Percentiles rank a stretch among this genome's conserved stretches.
These are phyloP conservation scores for Standfussiana lucernea DNA, from an alignment of 2,888 invertebrate species.

Conservation along the genomic window DNA sequence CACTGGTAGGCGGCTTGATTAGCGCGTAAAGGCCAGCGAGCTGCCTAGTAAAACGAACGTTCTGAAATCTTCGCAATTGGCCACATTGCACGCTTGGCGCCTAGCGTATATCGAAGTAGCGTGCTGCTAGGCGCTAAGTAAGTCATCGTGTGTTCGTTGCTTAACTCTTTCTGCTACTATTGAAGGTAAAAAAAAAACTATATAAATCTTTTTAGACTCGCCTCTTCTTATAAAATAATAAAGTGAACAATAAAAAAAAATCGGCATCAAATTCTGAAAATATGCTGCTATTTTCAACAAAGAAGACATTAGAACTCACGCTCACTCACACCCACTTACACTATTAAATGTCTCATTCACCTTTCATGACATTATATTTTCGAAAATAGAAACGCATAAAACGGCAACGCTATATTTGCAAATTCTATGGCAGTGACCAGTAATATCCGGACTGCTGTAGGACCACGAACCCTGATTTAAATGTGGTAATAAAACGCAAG, in stretches of 20 bases:
- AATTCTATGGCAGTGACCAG: not conserved
- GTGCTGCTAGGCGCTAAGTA: too few species aligned
- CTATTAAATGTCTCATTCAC: not conserved
- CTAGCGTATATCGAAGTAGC: not conserved
- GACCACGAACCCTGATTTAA: constrained; percentile 26
- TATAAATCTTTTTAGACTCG: not conserved
- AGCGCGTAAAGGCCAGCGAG: too few species aligned
- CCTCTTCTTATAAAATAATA: not conserved
- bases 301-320: not conserved
- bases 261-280: not conserved
- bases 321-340: not conserved
- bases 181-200: too few species aligned
- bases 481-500: constrained; percentile 52
- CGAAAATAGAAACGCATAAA: not conserved
- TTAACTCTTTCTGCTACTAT: too few species aligned
- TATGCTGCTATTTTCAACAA: not conserved
- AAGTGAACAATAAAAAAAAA: not conserved
- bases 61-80: too few species aligned
- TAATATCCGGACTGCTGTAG: constrained; percentile 1
- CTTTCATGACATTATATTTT: too few species aligned
- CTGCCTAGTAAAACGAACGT: too few species aligned
- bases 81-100: too few species aligned
- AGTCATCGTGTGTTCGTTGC: too few species aligned
- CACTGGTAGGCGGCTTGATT: not conserved
- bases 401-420: not conserved